A percentile compares a stretch with the other conserved stretches of the same genome.
Conservation (phyloP, 2,797 vertebrate species). For the Propithecus perrieri region DNA sequence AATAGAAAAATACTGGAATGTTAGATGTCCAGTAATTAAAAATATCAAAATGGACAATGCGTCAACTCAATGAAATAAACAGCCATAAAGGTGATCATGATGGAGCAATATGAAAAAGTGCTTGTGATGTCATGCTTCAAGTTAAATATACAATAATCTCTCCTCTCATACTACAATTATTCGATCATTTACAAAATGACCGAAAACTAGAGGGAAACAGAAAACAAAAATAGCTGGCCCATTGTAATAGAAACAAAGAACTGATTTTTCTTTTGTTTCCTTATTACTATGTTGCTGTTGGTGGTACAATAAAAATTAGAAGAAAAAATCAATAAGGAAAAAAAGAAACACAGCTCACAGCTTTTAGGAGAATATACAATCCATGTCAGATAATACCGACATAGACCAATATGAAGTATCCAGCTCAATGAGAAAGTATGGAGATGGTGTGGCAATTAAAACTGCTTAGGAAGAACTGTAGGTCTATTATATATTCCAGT, state of each 20-base stretch:
- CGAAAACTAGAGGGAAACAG: background rate
- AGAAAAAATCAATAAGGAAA: background rate
- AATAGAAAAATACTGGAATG: background rate
- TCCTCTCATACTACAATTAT: background rate
- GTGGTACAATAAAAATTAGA: background rate
- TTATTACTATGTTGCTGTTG: background rate
- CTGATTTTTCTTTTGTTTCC: background rate
- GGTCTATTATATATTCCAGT: too few species aligned
- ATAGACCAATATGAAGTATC: too few species aligned
- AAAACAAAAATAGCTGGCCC: background rate
- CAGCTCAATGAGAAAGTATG: background rate
- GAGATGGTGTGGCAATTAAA: background rate
- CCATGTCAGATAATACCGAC: background rate
- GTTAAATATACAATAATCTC: background rate
- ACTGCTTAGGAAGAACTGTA: background rate
- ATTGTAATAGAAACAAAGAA: background rate
- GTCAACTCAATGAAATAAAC: background rate
- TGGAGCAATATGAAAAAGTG: background rate
- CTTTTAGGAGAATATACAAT: background rate
- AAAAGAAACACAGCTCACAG: background rate
- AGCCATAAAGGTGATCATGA: background rate
- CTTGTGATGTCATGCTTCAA: background rate
- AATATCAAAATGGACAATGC: background rate
- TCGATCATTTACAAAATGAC: background rate
- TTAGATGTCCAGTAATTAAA: background rate